These are phyloP conservation scores for Athene noctua DNA, from an alignment of 2,113 vertebrate genomes.

Conservation along the genomic window DNA sequence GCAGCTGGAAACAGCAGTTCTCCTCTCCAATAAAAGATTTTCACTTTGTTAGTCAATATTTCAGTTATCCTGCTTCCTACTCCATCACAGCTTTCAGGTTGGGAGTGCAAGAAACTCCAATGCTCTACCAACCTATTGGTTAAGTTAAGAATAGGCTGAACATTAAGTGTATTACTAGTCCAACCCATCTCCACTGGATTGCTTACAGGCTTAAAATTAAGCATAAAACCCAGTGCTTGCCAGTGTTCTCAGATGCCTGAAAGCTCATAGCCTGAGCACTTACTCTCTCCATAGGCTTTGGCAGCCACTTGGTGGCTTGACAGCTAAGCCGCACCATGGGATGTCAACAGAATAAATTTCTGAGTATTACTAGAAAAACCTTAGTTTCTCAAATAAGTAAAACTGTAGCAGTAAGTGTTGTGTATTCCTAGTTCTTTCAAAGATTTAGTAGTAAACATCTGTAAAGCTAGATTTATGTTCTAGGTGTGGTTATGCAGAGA, in stretches of 20 bases:
- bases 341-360: background rate
- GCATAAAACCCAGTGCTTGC: background rate
- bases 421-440: background rate
- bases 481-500: background rate
- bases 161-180: background rate
- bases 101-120: background rate
- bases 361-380: background rate
- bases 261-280: background rate
- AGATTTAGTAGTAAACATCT: background rate
- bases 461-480: background rate
- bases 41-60: background rate
- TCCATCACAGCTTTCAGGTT: background rate
- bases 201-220: background rate
- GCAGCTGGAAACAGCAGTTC: background rate
- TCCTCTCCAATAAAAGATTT: background rate
- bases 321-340: accelerated
- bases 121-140: background rate
- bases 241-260: background rate
- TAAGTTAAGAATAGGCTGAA: background rate
- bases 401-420: background rate
- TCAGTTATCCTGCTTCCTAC: background rate
- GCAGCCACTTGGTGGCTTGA: background rate
- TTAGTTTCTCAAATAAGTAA: background rate
- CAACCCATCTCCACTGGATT: background rate
- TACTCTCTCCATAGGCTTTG: background rate